Evolutionary conservation across 2,797 vertebrate species (phyloP).

Genomic region (Delichon dasypus): DNA sequence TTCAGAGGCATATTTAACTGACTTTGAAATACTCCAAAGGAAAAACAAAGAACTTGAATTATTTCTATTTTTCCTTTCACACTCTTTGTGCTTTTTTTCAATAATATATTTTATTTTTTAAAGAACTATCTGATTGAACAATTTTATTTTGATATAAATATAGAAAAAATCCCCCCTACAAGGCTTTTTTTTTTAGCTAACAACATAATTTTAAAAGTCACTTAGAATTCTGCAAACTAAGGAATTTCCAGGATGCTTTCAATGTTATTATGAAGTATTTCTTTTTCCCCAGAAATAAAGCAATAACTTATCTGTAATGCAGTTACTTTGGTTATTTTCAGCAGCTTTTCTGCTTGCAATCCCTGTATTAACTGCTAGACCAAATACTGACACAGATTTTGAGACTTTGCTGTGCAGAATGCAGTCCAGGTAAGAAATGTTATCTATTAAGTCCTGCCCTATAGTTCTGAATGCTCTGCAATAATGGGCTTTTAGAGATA

Average conservation of each 20-base stretch:
- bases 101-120: rapidly evolving
- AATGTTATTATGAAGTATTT: not conserved
- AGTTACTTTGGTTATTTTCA: not conserved
- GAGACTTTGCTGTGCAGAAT: not conserved
- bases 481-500: not conserved
- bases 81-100: not conserved
- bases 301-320: not conserved
- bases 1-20: not conserved
- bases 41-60: not conserved
- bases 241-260: not conserved
- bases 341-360: not conserved
- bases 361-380: not conserved
- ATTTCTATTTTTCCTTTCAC: not conserved
- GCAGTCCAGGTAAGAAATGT: not conserved
- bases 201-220: rapidly evolving
- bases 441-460: not conserved
- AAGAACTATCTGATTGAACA: not conserved
- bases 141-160: not conserved
- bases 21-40: not conserved
- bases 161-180: rapidly evolving
- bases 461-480: not conserved
- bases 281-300: not conserved
- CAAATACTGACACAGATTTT: not conserved
- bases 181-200: not conserved
- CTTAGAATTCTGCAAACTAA: not conserved